These are phyloP conservation scores for Tachina fera DNA, from an alignment of 2,888 invertebrate species.

Conservation along the genomic window DNA sequence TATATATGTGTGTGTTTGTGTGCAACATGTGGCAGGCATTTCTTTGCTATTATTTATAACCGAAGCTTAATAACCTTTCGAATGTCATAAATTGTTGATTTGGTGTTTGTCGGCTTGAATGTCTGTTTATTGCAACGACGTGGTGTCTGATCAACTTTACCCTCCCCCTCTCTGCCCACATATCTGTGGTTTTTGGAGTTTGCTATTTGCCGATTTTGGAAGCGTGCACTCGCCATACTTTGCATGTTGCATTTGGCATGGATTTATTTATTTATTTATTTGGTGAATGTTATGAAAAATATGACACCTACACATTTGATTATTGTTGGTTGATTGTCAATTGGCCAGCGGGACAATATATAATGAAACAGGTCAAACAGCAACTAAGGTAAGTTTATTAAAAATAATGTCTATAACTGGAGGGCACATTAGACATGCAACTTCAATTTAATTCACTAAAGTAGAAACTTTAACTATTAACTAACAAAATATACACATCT, in stretches of 20 bases:
- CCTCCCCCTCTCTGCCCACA: neutral
- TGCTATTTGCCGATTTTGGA: conserved; percentile 21
- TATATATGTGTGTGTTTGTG: conserved; percentile 15
- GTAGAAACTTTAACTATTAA: neutral
- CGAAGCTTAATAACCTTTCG: conserved; percentile 61
- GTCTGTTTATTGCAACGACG: neutral
- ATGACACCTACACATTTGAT: conserved; percentile 68
- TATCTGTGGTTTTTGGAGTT: neutral
- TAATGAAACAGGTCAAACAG: conserved; percentile 25
- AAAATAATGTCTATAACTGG: conserved; percentile 51
- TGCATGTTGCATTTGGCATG: conserved; percentile 50
- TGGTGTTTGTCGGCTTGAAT: conserved; percentile 2
- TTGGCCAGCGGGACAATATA: conserved; percentile 53
- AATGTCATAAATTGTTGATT: conserved; percentile 61
- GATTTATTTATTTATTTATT: conserved; percentile 16
- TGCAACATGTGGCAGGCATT: conserved; percentile 53
- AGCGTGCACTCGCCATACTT: conserved; percentile 18
- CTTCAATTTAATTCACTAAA: conserved; percentile 50
- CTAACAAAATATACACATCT: neutral
- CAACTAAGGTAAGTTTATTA: conserved; percentile 50
- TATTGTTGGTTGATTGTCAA: conserved; percentile 66
- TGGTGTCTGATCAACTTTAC: neutral
- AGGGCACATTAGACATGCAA: conserved; percentile 42
- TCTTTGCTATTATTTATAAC: conserved; percentile 47
- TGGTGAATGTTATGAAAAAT: conserved; percentile 53